Percentiles rank a stretch among this genome's conserved stretches.
These are phyloP conservation scores for Drosophila quinaria DNA, from an alignment of 2,888 invertebrate species.

Conservation along the genomic window DNA sequence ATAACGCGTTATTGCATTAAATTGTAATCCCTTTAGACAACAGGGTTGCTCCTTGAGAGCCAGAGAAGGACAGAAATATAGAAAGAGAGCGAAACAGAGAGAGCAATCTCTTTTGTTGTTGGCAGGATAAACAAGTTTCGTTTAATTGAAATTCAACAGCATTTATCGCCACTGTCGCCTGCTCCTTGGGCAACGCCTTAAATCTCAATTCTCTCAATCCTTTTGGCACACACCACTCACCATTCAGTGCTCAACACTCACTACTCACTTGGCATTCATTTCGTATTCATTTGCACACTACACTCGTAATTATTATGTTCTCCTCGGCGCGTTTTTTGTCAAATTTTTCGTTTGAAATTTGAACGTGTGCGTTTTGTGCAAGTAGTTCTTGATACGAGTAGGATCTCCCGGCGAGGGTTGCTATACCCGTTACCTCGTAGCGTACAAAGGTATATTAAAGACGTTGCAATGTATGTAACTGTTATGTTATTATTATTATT, in stretches of 20 bases:
- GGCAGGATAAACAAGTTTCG: constrained; percentile 63
- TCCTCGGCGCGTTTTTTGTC: constrained; percentile 54
- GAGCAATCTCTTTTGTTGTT: constrained; percentile 11
- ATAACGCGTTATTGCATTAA: constrained; percentile 80
- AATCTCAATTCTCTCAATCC: constrained; percentile 46
- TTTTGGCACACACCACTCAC: constrained; percentile 76
- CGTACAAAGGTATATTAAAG: background rate
- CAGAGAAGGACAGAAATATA: background rate
- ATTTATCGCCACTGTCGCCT: constrained; percentile 43
- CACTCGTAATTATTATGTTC: constrained; percentile 75
- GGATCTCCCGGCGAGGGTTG: constrained; percentile 19
- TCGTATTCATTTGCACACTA: constrained; percentile 7
- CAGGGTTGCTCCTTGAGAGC: constrained; percentile 23
- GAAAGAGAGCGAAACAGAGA: background rate
- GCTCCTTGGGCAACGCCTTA: constrained; percentile 68
- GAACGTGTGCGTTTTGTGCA: constrained; percentile 83
- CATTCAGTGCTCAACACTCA: constrained; percentile 40
- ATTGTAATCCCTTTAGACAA: constrained; percentile 70
- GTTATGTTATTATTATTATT: too few relatives aligned
- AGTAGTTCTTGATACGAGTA: constrained; percentile 52
- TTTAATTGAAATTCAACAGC: constrained; percentile 77
- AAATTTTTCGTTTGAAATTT: constrained; percentile 57
- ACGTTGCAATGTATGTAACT: background rate
- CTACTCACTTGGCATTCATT: constrained; percentile 57
- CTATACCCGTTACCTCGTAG: background rate